These are phyloP conservation scores for Plecotus auritus DNA, from an alignment of 2,113 vertebrate species.

Conservation along the genomic window DNA sequence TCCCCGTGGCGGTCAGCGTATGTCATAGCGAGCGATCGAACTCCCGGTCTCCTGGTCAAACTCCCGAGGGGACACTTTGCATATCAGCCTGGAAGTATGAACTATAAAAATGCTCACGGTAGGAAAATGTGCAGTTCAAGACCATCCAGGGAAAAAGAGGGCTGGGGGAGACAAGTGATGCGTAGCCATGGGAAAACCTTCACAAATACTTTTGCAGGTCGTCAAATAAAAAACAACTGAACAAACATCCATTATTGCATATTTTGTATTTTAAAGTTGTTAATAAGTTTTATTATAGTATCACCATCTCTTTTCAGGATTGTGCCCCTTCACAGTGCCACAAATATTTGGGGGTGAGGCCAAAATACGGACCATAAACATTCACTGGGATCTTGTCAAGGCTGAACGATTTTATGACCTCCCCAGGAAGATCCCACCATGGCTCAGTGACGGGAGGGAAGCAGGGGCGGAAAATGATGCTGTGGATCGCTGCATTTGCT, in stretches of 20 bases:
- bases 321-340: background rate
- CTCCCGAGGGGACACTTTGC: too few relatives aligned
- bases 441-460: background rate
- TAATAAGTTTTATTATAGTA: background rate
- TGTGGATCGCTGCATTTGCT: background rate
- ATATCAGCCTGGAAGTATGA: background rate
- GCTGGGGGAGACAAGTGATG: background rate
- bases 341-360: background rate
- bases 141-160: background rate
- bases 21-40: too few relatives aligned
- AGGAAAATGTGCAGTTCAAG: background rate
- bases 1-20: too few relatives aligned
- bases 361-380: background rate
- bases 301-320: background rate
- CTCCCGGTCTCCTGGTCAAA: too few relatives aligned
- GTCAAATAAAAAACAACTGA: background rate
- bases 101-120: background rate
- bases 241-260: background rate
- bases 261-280: background rate
- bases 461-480: background rate
- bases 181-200: background rate
- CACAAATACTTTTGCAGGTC: background rate
- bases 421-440: background rate
- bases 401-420: background rate
- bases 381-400: background rate